Base-by-base conservation (phyloP, 2,113 vertebrate species). In the Sphaerodactylus townsendi region DNA sequence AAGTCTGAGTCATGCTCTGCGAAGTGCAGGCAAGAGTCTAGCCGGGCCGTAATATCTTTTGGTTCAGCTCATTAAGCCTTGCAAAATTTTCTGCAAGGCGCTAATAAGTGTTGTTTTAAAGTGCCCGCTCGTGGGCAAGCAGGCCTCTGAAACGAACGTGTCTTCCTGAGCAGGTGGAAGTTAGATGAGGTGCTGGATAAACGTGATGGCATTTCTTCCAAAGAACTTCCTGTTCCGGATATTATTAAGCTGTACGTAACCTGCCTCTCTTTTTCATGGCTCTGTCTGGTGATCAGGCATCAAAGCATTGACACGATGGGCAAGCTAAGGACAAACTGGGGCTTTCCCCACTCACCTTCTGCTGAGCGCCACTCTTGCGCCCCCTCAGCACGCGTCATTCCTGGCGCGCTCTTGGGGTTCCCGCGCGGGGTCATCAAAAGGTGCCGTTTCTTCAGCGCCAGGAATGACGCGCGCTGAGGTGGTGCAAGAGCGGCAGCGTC, bases 71-170 rank as follows among this genome's bases (percentile, higher is more conserved):
- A 50, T 87, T 82, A 73, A 44, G 56, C 75, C n/a, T 71, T 33
- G 35, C 46, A 66, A 50, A n/a, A 41, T 30, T 37, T 65, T 30
- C 44, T 81, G n/a, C 48, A 5, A 70, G 85, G 10, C n/a, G 46
- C 70, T 35, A 78, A 19, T 59, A 39, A 39, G 19, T 23, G 7
- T 77, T 82, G 66, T 71, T 86, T 86, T 64, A 78, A 85, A 21
- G 59, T 48, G 2, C 10, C 75, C 4, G 79, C 70, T 81, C 30
- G 65, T 21, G 37, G 65, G 30, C n/a, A 85, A 53, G 44, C 1
- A 2, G 13, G 17, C 64, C 56, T 23, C 30, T 25, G 13, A 48
- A 59, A 0, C 80, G 86, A 1, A 2, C 80, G 59, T 78, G 65
- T 65, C 15, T 81, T 41, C 78, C 74, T 77, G 78, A 79, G 78